These are phyloP conservation scores for Spinibarbus caldwelli DNA, from an alignment of 2,797 vertebrate species.

Conservation along the genomic window DNA sequence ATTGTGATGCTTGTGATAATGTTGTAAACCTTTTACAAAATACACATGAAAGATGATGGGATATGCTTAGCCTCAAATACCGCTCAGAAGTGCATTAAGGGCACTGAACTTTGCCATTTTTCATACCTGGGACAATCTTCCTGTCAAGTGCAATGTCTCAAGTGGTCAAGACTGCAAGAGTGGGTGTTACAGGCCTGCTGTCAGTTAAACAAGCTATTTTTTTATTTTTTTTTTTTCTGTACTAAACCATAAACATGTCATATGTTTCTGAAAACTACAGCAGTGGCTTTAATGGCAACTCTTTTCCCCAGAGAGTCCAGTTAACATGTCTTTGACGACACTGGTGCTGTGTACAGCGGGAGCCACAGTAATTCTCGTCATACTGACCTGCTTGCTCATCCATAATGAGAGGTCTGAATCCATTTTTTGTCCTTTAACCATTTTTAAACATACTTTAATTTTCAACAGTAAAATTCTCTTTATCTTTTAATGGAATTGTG, in stretches of 20 bases:
- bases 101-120: neutral
- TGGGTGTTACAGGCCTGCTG: too few species aligned
- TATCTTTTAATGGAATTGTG: too few species aligned
- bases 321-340: conserved; percentile 33
- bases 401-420: conserved; percentile 73
- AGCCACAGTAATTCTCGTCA: conserved; percentile 57
- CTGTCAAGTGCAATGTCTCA: neutral
- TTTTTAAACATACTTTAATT: neutral
- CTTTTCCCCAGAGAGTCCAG: neutral
- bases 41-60: neutral
- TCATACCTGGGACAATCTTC: neutral
- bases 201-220: neutral
- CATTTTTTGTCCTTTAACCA: neutral
- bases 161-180: neutral
- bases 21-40: neutral
- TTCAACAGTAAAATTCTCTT: too few species aligned
- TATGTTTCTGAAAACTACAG: neutral
- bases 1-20: neutral
- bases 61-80: neutral
- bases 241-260: neutral
- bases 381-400: conserved; percentile 67
- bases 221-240: too few species aligned
- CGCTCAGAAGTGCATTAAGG: neutral
- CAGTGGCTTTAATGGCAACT: neutral
- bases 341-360: conserved; percentile 54